These are phyloP conservation scores for Myrmecophaga tridactyla DNA, from an alignment of 2,113 vertebrate genomes.

Conservation along the genomic window DNA sequence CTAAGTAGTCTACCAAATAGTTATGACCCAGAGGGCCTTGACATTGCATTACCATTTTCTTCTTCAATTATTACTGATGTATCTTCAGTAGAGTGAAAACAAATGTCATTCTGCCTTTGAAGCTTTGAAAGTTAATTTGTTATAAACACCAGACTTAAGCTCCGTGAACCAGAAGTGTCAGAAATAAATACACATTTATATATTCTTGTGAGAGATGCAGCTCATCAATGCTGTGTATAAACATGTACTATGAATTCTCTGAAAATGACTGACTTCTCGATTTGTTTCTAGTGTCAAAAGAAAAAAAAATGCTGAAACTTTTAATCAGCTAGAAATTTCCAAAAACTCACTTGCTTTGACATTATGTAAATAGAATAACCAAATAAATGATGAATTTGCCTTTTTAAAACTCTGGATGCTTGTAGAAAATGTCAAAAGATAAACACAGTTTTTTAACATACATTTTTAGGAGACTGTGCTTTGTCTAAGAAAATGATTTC, in stretches of 20 bases:
- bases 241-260: background rate
- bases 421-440: background rate
- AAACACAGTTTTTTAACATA: background rate
- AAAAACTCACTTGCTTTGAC: background rate
- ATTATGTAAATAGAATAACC: background rate
- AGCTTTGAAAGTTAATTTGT: slow-evolving; percentile 63
- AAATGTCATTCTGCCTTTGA: slow-evolving; percentile 59
- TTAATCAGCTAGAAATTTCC: background rate
- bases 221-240: background rate
- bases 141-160: slow-evolving; percentile 48
- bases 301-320: background rate
- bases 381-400: background rate
- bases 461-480: background rate
- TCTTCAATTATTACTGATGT: slow-evolving; percentile 50
- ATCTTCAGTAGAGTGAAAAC: slow-evolving; percentile 52
- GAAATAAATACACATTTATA: slow-evolving; percentile 18
- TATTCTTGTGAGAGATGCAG: background rate
- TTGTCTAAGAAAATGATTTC: background rate
- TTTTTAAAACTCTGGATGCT: background rate
- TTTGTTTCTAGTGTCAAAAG: slow-evolving; percentile 5
- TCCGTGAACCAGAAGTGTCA: slow-evolving; percentile 51
- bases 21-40: slow-evolving; percentile 39
- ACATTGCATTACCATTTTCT: slow-evolving; percentile 37
- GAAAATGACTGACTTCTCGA: background rate
- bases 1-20: slow-evolving; percentile 19